Evolutionary conservation across 2,888 invertebrate species (phyloP).

Genomic region (Plebejus anna): DNA sequence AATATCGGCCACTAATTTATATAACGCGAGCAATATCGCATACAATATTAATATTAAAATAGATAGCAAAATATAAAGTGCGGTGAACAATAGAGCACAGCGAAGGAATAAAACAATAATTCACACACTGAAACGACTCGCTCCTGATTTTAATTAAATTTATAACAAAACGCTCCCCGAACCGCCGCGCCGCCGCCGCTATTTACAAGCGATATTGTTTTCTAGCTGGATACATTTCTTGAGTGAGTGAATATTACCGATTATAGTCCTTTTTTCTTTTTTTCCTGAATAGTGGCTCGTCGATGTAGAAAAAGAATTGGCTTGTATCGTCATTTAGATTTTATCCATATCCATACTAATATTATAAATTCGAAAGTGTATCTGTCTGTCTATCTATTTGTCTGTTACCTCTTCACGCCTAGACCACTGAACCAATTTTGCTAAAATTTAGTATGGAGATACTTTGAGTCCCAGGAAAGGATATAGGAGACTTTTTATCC

Average conservation of each 20-base stretch:
- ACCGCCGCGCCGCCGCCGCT: conserved; percentile 36
- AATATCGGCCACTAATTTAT: conserved; percentile 19
- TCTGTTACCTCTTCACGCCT: too few species aligned
- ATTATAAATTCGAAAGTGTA: too few species aligned
- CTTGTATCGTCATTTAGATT: too few species aligned
- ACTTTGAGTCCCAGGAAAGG: too few species aligned
- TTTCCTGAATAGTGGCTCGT: too few species aligned
- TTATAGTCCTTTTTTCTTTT: background rate
- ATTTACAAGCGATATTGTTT: conserved; percentile 46
- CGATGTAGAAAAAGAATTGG: too few species aligned
- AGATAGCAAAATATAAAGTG: conserved; percentile 31
- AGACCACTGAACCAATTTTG: too few species aligned
- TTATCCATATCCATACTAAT: too few species aligned
- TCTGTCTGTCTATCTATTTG: too few species aligned
- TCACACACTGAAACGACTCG: conserved; percentile 40
- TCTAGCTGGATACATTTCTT: conserved; percentile 32
- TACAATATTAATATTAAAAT: conserved; percentile 31
- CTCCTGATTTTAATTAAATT: conserved; percentile 53
- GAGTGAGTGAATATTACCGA: conserved; percentile 13
- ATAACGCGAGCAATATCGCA: conserved; percentile 9
- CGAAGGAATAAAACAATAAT: conserved; percentile 36
- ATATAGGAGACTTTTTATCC: too few species aligned
- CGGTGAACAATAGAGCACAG: conserved; percentile 25
- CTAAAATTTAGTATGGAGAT: too few species aligned
- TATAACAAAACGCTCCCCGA: conserved; percentile 47